Evolutionary conservation across 1,140 invertebrate genomes (phyloP).

Genomic region (Formica exsecta): DNA sequence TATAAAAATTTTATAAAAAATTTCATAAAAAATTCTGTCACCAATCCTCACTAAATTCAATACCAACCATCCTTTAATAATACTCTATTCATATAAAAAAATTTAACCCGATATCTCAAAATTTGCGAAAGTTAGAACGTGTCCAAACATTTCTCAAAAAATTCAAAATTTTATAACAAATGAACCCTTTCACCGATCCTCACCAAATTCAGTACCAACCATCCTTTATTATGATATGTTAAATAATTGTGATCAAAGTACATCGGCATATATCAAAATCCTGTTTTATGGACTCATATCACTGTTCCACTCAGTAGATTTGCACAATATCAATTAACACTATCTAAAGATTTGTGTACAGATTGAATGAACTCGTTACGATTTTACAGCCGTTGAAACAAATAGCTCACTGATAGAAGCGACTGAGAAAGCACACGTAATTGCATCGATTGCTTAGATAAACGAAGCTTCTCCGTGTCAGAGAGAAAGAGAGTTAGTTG

Average conservation of each 20-base stretch:
- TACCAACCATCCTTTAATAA: too few relatives aligned
- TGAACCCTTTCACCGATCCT: too few relatives aligned
- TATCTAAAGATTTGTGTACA: background rate
- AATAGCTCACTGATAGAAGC: slow-evolving; percentile 22
- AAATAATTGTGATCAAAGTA: background rate
- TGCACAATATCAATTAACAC: background rate
- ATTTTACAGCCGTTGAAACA: slow-evolving; percentile 3
- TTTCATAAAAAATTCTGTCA: too few relatives aligned
- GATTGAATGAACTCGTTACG: slow-evolving; percentile 1
- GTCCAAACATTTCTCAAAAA: too few relatives aligned
- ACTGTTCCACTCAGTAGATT: background rate
- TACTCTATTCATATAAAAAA: too few relatives aligned
- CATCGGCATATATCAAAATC: background rate
- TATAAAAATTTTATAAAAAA: too few relatives aligned
- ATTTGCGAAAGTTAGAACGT: too few relatives aligned
- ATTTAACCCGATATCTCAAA: too few relatives aligned
- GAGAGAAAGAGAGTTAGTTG: slow-evolving; percentile 2
- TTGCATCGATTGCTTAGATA: slow-evolving; percentile 68
- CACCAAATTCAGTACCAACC: too few relatives aligned
- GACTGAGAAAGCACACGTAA: slow-evolving; percentile 20
- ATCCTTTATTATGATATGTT: background rate
- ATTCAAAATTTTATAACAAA: too few relatives aligned
- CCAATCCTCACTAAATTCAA: too few relatives aligned
- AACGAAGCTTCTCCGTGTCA: slow-evolving; percentile 45
- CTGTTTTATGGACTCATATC: background rate